These are phyloP conservation scores for Cryptoleucopteryx plumbea DNA, from an alignment of 2,113 vertebrate species.

Conservation along the genomic window DNA sequence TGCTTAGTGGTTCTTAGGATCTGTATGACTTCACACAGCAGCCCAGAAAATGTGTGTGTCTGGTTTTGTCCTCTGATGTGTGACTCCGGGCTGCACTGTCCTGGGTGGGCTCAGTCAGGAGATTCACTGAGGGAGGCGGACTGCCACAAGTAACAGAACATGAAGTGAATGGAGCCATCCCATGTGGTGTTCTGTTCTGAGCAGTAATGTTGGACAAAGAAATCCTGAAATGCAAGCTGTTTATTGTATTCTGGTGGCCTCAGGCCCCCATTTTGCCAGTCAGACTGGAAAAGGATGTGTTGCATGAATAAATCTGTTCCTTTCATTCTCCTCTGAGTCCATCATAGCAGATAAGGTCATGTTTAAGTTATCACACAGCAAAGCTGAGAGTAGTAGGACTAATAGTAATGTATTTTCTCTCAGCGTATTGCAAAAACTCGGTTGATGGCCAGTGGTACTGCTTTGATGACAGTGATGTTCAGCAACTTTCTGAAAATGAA, in stretches of 20 bases:
- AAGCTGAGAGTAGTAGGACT: neutral
- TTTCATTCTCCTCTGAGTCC: neutral
- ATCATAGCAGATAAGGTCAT: neutral
- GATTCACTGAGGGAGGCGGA: neutral
- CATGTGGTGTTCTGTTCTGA: neutral
- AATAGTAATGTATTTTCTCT: neutral
- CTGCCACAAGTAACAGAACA: neutral
- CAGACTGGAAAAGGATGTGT: neutral
- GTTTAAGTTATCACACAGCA: neutral
- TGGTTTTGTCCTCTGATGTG: neutral
- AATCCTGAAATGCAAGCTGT: neutral
- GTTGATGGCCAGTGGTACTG: slow-evolving; percentile 98
- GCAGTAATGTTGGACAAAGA: neutral
- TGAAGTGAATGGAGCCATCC: neutral
- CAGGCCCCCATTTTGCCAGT: neutral
- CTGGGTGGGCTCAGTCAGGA: neutral
- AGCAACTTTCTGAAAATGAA: slow-evolving; percentile 86
- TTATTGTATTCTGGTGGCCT: neutral
- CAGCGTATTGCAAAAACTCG: slow-evolving; percentile 97
- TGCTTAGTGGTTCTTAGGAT: neutral
- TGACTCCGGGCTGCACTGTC: neutral
- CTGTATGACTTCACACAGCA: neutral
- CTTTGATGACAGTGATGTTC: slow-evolving; percentile 97
- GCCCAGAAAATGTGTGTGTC: neutral
- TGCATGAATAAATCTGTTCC: neutral